phyloP scores from a whole-genome alignment of 2,113 vertebrate species.

The Acrocephalus kingi region DNA sequence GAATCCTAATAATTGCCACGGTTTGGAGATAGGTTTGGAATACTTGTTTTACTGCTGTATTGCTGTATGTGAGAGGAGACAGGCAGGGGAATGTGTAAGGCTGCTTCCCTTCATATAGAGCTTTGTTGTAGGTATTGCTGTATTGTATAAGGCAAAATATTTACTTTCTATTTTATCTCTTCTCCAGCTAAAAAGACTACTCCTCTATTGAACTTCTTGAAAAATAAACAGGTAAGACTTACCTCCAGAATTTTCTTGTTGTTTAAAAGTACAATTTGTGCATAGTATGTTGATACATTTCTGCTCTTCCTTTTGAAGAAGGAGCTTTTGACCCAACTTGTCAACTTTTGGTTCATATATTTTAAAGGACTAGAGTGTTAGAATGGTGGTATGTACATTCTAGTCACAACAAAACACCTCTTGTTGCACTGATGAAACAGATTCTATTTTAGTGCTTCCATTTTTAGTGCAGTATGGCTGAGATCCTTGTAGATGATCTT shows the following conservation, averaged over 20 bases:
- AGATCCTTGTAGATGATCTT: not conserved
- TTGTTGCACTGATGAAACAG: not conserved
- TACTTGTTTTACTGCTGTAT: not conserved
- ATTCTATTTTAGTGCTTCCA: not conserved
- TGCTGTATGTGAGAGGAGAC: not conserved
- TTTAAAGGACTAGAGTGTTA: not conserved
- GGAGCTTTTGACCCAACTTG: not conserved
- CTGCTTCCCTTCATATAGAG: not conserved
- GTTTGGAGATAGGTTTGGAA: not conserved
- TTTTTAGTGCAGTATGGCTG: not conserved
- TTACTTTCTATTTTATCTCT: slow-evolving; percentile 21
- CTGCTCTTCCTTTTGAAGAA: not conserved
- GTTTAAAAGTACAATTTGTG: not conserved
- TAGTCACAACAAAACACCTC: not conserved
- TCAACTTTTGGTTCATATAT: not conserved
- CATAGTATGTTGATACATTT: not conserved
- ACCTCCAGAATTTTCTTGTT: not conserved
- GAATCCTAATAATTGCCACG: not conserved
- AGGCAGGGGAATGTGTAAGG: not conserved
- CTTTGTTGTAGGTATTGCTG: not conserved
- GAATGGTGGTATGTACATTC: not conserved
- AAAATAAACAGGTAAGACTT: slow-evolving; percentile 94
- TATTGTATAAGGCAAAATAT: not conserved
- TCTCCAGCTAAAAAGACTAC: slow-evolving; percentile 93
- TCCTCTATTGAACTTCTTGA: slow-evolving; percentile 95